A percentile compares a stretch with the other conserved stretches of the same genome.
Evolutionary conservation across 2,888 invertebrate species (phyloP).

Genomic region (Andrena minutula): DNA sequence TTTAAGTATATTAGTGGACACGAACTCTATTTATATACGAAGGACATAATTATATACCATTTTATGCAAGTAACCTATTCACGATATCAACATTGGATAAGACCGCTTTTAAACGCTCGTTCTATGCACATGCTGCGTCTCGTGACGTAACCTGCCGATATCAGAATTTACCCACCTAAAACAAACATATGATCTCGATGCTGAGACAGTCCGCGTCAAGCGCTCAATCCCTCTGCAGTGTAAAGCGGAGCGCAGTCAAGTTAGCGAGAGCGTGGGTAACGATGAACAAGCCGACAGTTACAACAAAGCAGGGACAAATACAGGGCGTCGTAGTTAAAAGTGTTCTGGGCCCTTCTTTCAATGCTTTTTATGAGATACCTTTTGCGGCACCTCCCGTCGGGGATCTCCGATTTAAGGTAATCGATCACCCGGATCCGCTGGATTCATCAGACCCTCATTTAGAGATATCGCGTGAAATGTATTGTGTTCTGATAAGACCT

Average conservation of each 20-base stretch:
- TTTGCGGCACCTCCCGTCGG: constrained; percentile 84
- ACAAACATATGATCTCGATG: constrained; percentile 2
- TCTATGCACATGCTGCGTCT: constrained; percentile 16
- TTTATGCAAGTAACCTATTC: no score
- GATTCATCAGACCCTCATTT: not conserved
- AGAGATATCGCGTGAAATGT: not conserved
- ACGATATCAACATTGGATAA: no score
- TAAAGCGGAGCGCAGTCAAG: not conserved
- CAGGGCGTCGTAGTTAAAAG: constrained; percentile 75
- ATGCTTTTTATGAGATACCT: constrained; percentile 82
- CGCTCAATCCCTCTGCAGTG: not conserved
- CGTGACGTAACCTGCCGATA: not conserved
- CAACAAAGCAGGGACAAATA: constrained; percentile 78
- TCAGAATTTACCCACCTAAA: not conserved
- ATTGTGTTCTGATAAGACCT: no score
- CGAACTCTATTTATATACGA: no score
- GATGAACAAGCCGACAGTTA: constrained; percentile 74
- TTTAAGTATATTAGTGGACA: not conserved
- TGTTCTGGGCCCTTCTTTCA: constrained; percentile 74
- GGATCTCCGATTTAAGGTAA: constrained; percentile 83
- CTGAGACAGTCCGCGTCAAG: not conserved
- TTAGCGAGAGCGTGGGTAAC: not conserved
- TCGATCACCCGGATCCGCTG: not conserved
- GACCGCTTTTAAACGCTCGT: not conserved
- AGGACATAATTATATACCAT: no score